phyloP scores from a whole-genome alignment of 2,113 vertebrate species.

The Charina bottae region DNA sequence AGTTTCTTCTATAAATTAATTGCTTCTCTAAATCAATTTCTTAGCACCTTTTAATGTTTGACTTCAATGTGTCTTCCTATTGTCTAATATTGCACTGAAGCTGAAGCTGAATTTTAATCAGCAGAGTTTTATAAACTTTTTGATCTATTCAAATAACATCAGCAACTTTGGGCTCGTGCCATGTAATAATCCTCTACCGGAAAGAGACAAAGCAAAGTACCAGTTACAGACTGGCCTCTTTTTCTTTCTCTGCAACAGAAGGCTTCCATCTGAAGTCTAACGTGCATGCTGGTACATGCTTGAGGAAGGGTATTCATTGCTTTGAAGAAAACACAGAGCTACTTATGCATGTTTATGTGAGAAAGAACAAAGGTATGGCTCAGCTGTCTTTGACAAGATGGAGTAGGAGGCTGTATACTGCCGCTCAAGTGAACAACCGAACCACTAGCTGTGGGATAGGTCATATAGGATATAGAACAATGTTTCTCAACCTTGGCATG shows the following conservation, averaged over 20 bases:
- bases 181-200: slow-evolving; percentile 14
- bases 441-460: slow-evolving; percentile 76
- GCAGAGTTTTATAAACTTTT: background rate
- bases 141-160: background rate
- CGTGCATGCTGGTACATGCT: slow-evolving; percentile 50
- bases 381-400: slow-evolving; percentile 61
- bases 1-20: background rate
- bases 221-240: slow-evolving; percentile 24
- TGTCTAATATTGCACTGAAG: background rate
- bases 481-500: too few species aligned
- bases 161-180: background rate
- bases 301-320: slow-evolving; percentile 37
- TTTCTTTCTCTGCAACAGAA: background rate
- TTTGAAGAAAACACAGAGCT: slow-evolving; percentile 49
- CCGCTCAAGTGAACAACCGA: slow-evolving; percentile 48
- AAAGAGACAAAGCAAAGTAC: slow-evolving; percentile 36
- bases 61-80: background rate
- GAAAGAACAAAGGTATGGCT: slow-evolving; percentile 62
- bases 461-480: background rate
- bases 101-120: background rate
- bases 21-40: background rate
- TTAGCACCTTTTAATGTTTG: background rate
- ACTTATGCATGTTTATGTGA: slow-evolving; percentile 71
- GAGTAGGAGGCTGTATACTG: slow-evolving; percentile 60
- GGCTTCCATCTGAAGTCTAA: slow-evolving; percentile 2